A percentile compares a stretch with the other conserved stretches of the same genome.
These are phyloP conservation scores for Sphaerophoria taeniata DNA, from an alignment of 2,888 invertebrate genomes.

Conservation along the genomic window DNA sequence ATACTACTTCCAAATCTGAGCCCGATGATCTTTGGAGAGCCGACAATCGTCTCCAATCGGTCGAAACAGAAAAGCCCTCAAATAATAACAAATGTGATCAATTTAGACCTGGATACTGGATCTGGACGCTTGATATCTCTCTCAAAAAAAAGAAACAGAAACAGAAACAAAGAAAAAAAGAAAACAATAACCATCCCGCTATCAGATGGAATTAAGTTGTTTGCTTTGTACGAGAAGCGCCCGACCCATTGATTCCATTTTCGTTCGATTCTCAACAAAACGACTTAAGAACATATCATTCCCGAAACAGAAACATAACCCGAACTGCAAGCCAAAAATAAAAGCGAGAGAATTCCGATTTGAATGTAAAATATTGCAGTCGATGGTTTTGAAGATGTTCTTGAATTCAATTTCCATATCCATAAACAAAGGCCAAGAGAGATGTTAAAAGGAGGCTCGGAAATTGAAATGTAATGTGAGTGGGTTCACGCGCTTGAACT, in stretches of 20 bases:
- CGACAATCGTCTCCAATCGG: slow-evolving; percentile 26
- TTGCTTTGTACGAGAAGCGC: slow-evolving; percentile 72
- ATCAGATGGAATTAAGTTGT: slow-evolving; percentile 74
- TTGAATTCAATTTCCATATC: slow-evolving; percentile 69
- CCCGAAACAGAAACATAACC: too few relatives aligned
- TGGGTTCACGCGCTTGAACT: slow-evolving; percentile 58
- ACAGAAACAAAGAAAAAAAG: slow-evolving; percentile 28
- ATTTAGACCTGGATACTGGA: slow-evolving; percentile 65
- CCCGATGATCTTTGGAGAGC: slow-evolving; percentile 29
- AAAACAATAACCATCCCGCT: slow-evolving; percentile 53
- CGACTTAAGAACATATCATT: slow-evolving; percentile 21
- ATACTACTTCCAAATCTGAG: slow-evolving; percentile 32
- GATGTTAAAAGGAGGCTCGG: slow-evolving; percentile 15
- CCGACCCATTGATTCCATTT: slow-evolving; percentile 73
- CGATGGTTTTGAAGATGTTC: slow-evolving; percentile 44
- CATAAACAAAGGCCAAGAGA: slow-evolving; percentile 61
- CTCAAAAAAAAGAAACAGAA: not conserved
- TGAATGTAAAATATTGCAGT: slow-evolving; percentile 71
- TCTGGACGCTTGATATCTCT: not conserved
- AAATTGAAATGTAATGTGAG: slow-evolving; percentile 68
- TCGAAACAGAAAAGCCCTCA: slow-evolving; percentile 55
- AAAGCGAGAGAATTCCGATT: slow-evolving; percentile 49
- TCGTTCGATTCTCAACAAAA: slow-evolving; percentile 62
- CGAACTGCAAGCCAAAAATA: not conserved
- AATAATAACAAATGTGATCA: slow-evolving; percentile 72